phyloP scores from a whole-genome alignment of 2,113 vertebrate genomes.

The Centropus unirufus region DNA sequence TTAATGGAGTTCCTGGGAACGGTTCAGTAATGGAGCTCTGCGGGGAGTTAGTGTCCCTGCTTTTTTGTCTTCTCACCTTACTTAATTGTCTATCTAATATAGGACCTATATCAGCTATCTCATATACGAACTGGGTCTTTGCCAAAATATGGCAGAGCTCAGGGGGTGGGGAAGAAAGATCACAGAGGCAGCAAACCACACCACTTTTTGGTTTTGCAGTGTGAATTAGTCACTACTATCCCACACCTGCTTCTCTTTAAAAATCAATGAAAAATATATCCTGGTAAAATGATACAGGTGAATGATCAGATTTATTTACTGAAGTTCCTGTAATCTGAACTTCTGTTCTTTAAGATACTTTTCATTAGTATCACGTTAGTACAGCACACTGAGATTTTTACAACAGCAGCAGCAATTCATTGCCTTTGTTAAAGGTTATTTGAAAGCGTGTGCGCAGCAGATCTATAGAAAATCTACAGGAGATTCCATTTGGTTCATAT shows the following conservation, averaged over 20 bases:
- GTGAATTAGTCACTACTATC: neutral
- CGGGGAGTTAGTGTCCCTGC: conserved; percentile 31
- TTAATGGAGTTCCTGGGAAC: conserved; percentile 21
- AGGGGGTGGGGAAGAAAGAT: conserved; percentile 2
- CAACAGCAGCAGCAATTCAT: conserved; percentile 6
- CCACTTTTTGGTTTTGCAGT: neutral
- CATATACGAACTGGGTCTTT: conserved; percentile 28
- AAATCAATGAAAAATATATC: conserved; percentile 54
- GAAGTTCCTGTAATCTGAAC: conserved; percentile 48
- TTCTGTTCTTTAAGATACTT: conserved; percentile 29
- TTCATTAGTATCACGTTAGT: conserved; percentile 60
- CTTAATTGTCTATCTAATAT: conserved; percentile 27
- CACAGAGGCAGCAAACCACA: conserved; percentile 34
- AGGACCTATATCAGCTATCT: conserved; percentile 9
- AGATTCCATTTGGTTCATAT: conserved; percentile 32
- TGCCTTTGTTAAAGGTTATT: conserved; percentile 71
- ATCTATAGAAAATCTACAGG: conserved; percentile 62
- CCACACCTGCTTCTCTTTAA: conserved; percentile 46
- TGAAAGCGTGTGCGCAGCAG: conserved; percentile 52
- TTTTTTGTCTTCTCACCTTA: conserved; percentile 53
- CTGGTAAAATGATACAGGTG: conserved; percentile 42
- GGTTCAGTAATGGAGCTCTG: conserved; percentile 65
- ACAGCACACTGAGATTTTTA: conserved; percentile 54
- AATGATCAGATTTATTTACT: conserved; percentile 29
- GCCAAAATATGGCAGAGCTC: conserved; percentile 33